Conservation (phyloP, 2,888 invertebrate genomes). For the Papilio demoleus region DNA sequence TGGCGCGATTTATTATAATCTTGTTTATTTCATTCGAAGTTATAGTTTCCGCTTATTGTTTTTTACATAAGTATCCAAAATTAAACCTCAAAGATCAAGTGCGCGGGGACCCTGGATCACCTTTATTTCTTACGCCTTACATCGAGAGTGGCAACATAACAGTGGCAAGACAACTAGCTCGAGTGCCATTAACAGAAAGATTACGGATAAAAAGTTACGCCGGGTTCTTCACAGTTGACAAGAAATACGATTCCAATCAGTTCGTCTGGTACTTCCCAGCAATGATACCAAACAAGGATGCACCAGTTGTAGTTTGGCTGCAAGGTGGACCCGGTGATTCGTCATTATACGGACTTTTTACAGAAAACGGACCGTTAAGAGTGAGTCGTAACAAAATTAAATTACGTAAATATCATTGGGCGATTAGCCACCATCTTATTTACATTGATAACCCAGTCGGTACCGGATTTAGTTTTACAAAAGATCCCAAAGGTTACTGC, state of each 20-base stretch:
- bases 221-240: conserved; percentile 93
- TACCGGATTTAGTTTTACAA: conserved; percentile 95
- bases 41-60: conserved; percentile 54
- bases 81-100: conserved; percentile 59
- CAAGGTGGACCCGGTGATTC: conserved; percentile 94
- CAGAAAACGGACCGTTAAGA: conserved; percentile 90
- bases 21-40: conserved; percentile 53
- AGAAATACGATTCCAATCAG: conserved; percentile 89
- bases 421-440: conserved; percentile 88
- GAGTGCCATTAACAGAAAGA: conserved; percentile 84
- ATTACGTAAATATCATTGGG: conserved; percentile 91
- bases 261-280: conserved; percentile 97
- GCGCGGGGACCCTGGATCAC: conserved; percentile 77
- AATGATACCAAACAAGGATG: conserved; percentile 77
- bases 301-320: conserved; percentile 91
- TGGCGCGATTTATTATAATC: conserved; percentile 52
- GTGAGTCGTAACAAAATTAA: conserved; percentile 70
- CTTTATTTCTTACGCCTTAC: conserved; percentile 89
- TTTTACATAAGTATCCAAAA: conserved; percentile 68
- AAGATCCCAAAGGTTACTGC: conserved; percentile 89
- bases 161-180: conserved; percentile 82
- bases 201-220: conserved; percentile 87
- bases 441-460: conserved; percentile 97
- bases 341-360: conserved; percentile 91
- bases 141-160: conserved; percentile 88